phyloP scores from a whole-genome alignment of 2,113 vertebrate species.

The Pangasianodon hypophthalmus region DNA sequence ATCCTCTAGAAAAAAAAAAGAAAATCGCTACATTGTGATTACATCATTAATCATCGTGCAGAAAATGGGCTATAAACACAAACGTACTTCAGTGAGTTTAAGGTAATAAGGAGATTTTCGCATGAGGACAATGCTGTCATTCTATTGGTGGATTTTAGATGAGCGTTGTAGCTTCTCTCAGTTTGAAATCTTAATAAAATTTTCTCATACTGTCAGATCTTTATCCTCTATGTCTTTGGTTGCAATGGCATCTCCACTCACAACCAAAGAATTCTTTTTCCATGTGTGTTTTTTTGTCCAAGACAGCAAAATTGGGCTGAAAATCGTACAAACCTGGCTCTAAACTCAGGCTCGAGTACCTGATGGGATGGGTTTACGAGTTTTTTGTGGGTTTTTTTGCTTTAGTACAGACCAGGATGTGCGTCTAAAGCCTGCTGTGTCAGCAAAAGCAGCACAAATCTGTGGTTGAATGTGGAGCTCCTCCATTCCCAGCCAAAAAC shows the following conservation, averaged over 20 bases:
- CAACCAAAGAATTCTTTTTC: not conserved
- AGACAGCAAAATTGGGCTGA: not conserved
- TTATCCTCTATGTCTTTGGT: not conserved
- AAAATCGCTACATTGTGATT: too few species aligned
- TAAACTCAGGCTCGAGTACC: constrained; percentile 63
- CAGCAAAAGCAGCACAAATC: constrained; percentile 47
- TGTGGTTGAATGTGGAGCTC: constrained; percentile 17
- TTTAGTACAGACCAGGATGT: not conserved
- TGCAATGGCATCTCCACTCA: not conserved
- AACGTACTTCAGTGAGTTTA: not conserved
- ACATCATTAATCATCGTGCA: too few species aligned
- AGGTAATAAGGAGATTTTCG: not conserved
- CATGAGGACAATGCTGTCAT: too few species aligned
- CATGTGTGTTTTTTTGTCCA: not conserved
- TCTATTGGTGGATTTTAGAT: not conserved
- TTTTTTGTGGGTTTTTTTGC: constrained; percentile 18
- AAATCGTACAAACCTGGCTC: not conserved
- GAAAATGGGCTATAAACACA: not conserved
- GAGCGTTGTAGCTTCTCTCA: too few species aligned
- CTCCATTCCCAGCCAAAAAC: constrained; percentile 7
- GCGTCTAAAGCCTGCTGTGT: constrained; percentile 38
- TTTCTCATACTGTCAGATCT: not conserved
- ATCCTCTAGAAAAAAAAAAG: too few species aligned
- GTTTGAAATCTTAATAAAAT: too few species aligned
- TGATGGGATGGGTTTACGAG: constrained; percentile 44